These are phyloP conservation scores for Papilio helenus DNA, from an alignment of 1,140 invertebrate species.

Conservation along the genomic window DNA sequence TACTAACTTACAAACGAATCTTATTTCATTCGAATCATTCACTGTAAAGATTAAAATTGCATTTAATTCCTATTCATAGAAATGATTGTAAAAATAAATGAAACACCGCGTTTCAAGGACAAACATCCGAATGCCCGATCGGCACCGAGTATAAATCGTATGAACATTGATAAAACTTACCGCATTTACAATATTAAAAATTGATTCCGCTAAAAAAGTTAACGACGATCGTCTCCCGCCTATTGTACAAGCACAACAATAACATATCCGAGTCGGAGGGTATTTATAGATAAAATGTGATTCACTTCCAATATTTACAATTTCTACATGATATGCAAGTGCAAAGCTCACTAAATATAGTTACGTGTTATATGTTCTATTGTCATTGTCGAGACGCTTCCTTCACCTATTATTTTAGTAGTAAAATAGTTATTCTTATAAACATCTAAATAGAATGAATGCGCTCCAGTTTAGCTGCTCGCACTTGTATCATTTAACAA, in stretches of 20 bases:
- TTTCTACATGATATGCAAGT: slow-evolving; percentile 81
- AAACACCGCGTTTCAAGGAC: slow-evolving; percentile 4
- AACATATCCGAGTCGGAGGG: slow-evolving; percentile 36
- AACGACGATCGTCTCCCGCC: slow-evolving; percentile 10
- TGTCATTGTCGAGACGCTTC: slow-evolving; percentile 59
- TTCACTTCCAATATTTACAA: slow-evolving; percentile 74
- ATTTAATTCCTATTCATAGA: slow-evolving; percentile 25
- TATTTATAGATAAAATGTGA: slow-evolving; percentile 53
- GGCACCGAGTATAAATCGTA: slow-evolving; percentile 19
- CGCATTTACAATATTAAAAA: slow-evolving; percentile 32
- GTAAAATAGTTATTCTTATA: slow-evolving; percentile 69
- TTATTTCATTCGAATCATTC: not conserved
- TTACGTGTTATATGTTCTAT: slow-evolving; percentile 69
- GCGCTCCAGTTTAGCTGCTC: slow-evolving; percentile 73
- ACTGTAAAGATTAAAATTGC: slow-evolving; percentile 13
- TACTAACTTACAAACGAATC: slow-evolving; percentile 26
- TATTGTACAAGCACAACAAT: slow-evolving; percentile 36
- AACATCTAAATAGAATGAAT: slow-evolving; percentile 70
- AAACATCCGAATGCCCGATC: not conserved
- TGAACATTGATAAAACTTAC: slow-evolving; percentile 29
- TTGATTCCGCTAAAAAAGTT: slow-evolving; percentile 16
- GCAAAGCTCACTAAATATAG: slow-evolving; percentile 82
- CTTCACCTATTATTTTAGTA: slow-evolving; percentile 50
- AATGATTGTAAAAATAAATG: slow-evolving; percentile 32
- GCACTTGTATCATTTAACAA: slow-evolving; percentile 78